Evolutionary conservation across 2,113 vertebrate genomes (phyloP), one percentile per base, ranked within the genome.

Genomic region (Apodemus speciosus): DNA sequence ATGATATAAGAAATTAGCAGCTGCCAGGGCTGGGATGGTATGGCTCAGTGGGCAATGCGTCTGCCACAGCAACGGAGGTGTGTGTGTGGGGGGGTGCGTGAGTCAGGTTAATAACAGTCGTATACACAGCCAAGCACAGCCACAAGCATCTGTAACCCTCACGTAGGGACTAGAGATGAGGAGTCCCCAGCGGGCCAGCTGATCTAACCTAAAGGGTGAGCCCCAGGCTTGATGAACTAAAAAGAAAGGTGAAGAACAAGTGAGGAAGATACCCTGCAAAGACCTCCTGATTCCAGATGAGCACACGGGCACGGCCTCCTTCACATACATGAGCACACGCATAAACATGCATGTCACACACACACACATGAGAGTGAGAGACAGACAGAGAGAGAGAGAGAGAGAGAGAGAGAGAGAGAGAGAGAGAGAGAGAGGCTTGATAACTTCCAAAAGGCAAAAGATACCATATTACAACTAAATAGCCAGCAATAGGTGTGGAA

Each of bases 401-500:
- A 68, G 66, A 68, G 66, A 68, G 66, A n/a, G 10, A 81, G 56
- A 89, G 79, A 56, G 58, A 25, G 58, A 25, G 18, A 60, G 58
- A 25, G 58, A 62, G 30, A 62, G 16, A 69, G 35, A 38, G 11
- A 83, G 49, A 89, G 85, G 56, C 69, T 62, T 32, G 58, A 66
- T 66, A 69, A 71, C 85, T 53, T 92, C 40, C 38, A 62, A 94
- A 90, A 72, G 85, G n/a, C 76, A 88, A 90, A 68, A 75, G n/a
- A 84, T 60, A 32, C 3, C 32, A 75, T 23, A 25, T 18, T 64
- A n/a, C 75, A 84, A 9, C n/a, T 46, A 92, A 53, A 51, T 38
- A 30, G 35, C 25, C 53, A 77, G 58, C 43, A 46, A 80, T 56
- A 18, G 35, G 40, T 73, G 0, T 11, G 35, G 69, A 92, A 38